A percentile compares a stretch with the other conserved stretches of the same genome.
phyloP scores from a whole-genome alignment of 2,888 invertebrate species.

The Plagodis pulveraria region DNA sequence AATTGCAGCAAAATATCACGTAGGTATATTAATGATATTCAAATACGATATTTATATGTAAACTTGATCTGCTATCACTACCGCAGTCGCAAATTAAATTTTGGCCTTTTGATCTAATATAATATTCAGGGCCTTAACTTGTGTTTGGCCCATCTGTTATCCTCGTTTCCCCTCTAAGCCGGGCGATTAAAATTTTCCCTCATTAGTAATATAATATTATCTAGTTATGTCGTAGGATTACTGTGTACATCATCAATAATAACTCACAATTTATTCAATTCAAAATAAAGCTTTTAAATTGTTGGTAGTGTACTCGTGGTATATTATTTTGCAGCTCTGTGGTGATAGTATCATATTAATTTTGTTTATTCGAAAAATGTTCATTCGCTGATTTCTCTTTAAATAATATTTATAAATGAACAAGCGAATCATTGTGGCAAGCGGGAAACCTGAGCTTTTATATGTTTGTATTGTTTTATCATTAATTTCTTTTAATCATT shows the following conservation, averaged over 20 bases:
- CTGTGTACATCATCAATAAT: conserved; percentile 34
- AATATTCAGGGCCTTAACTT: conserved; percentile 60
- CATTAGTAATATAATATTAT: conserved; percentile 41
- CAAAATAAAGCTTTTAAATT: no score
- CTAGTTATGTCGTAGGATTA: no score
- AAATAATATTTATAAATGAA: no score
- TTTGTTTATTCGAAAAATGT: no score
- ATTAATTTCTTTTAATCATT: no score
- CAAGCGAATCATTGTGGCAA: no score
- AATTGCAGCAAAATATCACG: neutral
- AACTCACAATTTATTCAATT: conserved; percentile 23
- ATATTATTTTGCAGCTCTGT: no score
- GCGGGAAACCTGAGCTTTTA: no score
- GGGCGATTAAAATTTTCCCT: conserved; percentile 57
- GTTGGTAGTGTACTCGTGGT: no score
- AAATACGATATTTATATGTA: conserved; percentile 65
- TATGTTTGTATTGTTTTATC: no score
- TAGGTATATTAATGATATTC: conserved; percentile 45
- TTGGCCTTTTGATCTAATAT: conserved; percentile 64
- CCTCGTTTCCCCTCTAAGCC: conserved; percentile 40
- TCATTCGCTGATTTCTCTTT: no score
- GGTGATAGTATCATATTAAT: no score
- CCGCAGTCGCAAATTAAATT: conserved; percentile 61
- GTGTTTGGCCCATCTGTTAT: conserved; percentile 53
- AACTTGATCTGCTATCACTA: conserved; percentile 56